Evolutionary conservation across 2,113 vertebrate genomes (phyloP).

Genomic region (Sinocyclocheilus anophthalmus): DNA sequence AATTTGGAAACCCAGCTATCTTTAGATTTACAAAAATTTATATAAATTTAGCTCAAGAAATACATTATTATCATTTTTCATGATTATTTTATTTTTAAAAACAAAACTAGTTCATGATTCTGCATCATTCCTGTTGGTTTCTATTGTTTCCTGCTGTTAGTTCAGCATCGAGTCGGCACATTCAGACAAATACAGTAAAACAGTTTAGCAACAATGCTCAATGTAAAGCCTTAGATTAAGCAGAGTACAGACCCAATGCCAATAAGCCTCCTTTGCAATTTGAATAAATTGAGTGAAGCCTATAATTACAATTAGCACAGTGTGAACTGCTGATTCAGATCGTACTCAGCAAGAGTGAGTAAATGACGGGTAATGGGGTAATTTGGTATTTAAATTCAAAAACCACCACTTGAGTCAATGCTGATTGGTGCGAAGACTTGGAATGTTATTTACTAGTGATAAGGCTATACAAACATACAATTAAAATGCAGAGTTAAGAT

Average conservation of each 20-base stretch:
- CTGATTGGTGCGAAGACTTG: constrained; percentile 72
- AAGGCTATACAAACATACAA: constrained; percentile 70
- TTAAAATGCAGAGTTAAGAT: constrained; percentile 66
- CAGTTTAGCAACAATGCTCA: constrained; percentile 37
- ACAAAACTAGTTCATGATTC: no score
- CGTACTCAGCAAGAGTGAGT: constrained; percentile 78
- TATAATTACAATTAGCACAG: constrained; percentile 84
- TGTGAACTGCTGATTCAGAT: constrained; percentile 80
- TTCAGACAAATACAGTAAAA: constrained; percentile 26
- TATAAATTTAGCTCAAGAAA: neutral
- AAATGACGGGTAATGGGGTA: constrained; percentile 79
- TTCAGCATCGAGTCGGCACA: neutral
- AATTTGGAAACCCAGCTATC: neutral
- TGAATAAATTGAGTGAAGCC: constrained; percentile 79
- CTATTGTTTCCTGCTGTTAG: neutral
- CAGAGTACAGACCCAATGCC: constrained; percentile 73
- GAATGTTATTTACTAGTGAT: constrained; percentile 67
- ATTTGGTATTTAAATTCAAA: constrained; percentile 82
- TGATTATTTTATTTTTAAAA: neutral
- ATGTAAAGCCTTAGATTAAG: constrained; percentile 72
- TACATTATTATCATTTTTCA: neutral
- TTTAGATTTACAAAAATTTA: neutral
- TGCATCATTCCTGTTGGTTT: neutral
- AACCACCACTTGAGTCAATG: constrained; percentile 76
- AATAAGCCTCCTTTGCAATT: constrained; percentile 79